Percentiles rank a stretch among this genome's conserved stretches.
Evolutionary conservation across 2,113 vertebrate species (phyloP).

Genomic region (Dipodomys ordii): DNA sequence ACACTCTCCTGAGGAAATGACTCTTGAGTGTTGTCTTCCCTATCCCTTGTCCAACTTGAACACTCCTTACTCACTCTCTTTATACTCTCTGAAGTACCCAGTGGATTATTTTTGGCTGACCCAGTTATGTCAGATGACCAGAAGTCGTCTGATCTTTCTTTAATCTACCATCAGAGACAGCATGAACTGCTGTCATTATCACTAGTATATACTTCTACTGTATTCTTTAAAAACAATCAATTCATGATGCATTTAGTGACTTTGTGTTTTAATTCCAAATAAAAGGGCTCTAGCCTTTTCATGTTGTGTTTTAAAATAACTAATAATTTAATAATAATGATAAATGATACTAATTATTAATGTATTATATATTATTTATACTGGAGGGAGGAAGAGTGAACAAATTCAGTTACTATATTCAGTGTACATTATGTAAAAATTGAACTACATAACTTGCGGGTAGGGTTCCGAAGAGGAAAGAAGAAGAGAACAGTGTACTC

Average conservation of each 20-base stretch:
- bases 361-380: too few relatives aligned
- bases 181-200: not conserved
- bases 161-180: slow-evolving; percentile 5
- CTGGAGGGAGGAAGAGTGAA: too few relatives aligned
- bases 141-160: not conserved
- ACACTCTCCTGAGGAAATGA: slow-evolving; percentile 64
- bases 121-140: slow-evolving; percentile 66
- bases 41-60: slow-evolving; percentile 46
- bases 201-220: not conserved
- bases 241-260: not conserved
- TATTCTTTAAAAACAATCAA: not conserved
- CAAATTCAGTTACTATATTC: too few relatives aligned
- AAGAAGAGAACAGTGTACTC: too few relatives aligned
- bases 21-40: slow-evolving; percentile 33
- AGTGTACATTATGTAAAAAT: too few relatives aligned
- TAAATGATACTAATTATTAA: not conserved
- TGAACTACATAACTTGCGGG: too few relatives aligned
- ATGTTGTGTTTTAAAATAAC: not conserved
- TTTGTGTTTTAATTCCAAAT: slow-evolving; percentile 6
- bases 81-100: slow-evolving; percentile 78
- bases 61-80: slow-evolving; percentile 82
- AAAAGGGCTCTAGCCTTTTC: not conserved
- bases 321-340: too few relatives aligned
- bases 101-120: slow-evolving; percentile 88
- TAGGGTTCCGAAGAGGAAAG: too few relatives aligned